These are phyloP conservation scores for Thalpophila matura DNA, from an alignment of 2,888 invertebrate species.

Conservation along the genomic window DNA sequence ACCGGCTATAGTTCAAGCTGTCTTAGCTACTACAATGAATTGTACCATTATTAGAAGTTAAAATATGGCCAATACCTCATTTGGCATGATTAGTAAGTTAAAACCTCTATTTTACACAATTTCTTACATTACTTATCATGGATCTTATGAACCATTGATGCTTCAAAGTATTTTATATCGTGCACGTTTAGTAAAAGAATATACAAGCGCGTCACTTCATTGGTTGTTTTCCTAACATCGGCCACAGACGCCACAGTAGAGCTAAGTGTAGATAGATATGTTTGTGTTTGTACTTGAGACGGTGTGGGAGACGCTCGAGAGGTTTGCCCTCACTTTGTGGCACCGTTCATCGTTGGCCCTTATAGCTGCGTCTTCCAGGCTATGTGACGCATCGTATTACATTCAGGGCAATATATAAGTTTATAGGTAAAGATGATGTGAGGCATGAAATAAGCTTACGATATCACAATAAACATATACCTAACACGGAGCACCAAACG, in stretches of 20 bases:
- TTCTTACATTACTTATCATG: too few relatives aligned
- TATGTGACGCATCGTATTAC: background rate
- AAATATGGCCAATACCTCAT: too few relatives aligned
- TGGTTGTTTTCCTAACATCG: slow-evolving; percentile 31
- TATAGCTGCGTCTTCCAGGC: slow-evolving; percentile 8
- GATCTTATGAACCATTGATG: background rate
- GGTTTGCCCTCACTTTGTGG: slow-evolving; percentile 30
- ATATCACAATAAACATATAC: background rate
- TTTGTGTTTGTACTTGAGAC: slow-evolving; percentile 57
- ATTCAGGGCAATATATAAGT: background rate
- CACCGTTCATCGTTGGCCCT: slow-evolving; percentile 10
- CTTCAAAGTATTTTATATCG: background rate
- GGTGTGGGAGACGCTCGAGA: slow-evolving; percentile 53
- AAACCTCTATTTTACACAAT: too few relatives aligned
- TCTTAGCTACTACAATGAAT: too few relatives aligned
- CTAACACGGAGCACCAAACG: background rate
- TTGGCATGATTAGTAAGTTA: too few relatives aligned
- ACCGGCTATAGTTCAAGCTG: too few relatives aligned
- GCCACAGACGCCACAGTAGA: slow-evolving; percentile 34
- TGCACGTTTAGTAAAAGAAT: background rate
- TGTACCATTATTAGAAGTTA: too few relatives aligned
- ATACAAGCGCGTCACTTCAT: slow-evolving; percentile 13
- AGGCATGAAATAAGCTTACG: too few relatives aligned
- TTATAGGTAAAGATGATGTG: background rate
- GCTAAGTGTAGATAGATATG: slow-evolving; percentile 33